Evolutionary conservation across 2,888 invertebrate genomes (phyloP).

Genomic region (Polyploca ridens): DNA sequence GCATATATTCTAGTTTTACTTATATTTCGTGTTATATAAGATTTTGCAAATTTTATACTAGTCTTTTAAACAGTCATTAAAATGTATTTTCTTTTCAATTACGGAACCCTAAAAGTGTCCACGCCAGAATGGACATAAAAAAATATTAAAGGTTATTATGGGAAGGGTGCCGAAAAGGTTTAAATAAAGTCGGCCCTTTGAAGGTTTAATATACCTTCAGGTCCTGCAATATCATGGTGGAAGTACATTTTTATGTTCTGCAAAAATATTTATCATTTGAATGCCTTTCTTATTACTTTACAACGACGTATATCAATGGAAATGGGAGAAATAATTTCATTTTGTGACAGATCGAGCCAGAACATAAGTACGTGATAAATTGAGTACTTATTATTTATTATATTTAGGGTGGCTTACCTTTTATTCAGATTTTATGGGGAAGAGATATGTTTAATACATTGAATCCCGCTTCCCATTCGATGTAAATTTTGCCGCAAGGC

Average conservation of each 20-base stretch:
- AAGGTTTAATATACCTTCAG: constrained; percentile 2
- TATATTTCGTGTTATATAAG: neutral
- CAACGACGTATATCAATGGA: neutral
- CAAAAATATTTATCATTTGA: constrained; percentile 6
- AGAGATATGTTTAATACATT: no score
- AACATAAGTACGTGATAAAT: neutral
- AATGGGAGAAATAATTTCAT: neutral
- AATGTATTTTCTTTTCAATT: neutral
- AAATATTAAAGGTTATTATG: constrained; percentile 31
- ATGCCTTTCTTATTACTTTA: constrained; percentile 5
- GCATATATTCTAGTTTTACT: neutral
- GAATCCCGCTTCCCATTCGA: no score
- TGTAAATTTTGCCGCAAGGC: no score
- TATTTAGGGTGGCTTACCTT: no score
- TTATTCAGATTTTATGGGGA: no score
- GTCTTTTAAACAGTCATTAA: no score
- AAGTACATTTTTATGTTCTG: constrained; percentile 6
- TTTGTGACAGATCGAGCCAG: neutral
- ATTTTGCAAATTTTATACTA: neutral
- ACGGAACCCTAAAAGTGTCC: constrained; percentile 11
- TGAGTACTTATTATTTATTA: no score
- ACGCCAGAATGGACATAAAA: constrained; percentile 13
- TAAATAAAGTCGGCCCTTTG: neutral
- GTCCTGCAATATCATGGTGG: constrained; percentile 3
- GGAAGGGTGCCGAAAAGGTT: constrained; percentile 2